Conservation (phyloP, 1,140 invertebrate species). For the Dryas iulia region DNA sequence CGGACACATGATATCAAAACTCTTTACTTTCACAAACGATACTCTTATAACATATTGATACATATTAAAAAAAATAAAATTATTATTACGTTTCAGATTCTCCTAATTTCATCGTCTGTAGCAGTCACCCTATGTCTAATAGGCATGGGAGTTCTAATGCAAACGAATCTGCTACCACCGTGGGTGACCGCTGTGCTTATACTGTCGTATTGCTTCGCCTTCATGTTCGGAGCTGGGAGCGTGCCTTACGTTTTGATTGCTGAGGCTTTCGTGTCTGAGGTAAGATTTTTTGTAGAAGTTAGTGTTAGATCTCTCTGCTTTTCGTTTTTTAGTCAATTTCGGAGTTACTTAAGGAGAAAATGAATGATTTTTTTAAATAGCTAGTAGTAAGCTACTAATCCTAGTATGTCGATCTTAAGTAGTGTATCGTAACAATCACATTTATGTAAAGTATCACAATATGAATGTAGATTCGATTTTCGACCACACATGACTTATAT, state of each 20-base stretch:
- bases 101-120: constrained; percentile 50
- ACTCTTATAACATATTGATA: too few relatives aligned
- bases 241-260: constrained; percentile 67
- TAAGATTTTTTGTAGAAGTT: constrained; percentile 24
- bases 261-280: constrained; percentile 65
- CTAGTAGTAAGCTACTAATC: too few relatives aligned
- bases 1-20: too few relatives aligned
- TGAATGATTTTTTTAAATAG: too few relatives aligned
- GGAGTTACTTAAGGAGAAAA: not conserved
- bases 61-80: not conserved
- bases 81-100: constrained; percentile 44
- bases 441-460: too few relatives aligned
- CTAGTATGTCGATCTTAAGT: too few relatives aligned
- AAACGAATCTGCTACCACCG: constrained; percentile 43
- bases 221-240: constrained; percentile 62
- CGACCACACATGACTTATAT: too few relatives aligned
- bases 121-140: constrained; percentile 47
- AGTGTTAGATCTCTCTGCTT: not conserved
- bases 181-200: constrained; percentile 60
- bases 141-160: constrained; percentile 51
- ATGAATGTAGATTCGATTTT: too few relatives aligned
- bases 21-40: too few relatives aligned
- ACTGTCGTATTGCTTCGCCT: constrained; percentile 60
- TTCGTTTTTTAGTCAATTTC: not conserved
- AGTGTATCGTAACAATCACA: too few relatives aligned